Conservation (phyloP, 2,797 vertebrate species). For the Thripadectes ignobilis region DNA sequence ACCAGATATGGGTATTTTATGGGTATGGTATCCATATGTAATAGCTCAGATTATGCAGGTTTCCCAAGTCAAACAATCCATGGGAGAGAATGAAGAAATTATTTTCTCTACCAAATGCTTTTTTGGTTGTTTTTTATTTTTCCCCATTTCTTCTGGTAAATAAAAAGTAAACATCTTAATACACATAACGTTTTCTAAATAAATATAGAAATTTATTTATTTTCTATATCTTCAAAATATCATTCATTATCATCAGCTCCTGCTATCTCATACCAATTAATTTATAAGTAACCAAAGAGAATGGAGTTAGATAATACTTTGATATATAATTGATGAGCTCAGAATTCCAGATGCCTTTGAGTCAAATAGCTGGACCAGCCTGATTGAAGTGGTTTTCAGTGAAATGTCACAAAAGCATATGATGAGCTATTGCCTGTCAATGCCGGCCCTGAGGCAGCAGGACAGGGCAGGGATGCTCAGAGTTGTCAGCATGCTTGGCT, state of each 20-base stretch:
- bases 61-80: background rate
- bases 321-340: background rate
- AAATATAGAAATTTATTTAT: background rate
- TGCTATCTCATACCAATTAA: background rate
- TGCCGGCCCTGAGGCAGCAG: background rate
- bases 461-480: background rate
- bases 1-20: background rate
- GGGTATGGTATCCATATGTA: background rate
- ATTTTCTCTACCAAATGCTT: background rate
- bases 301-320: background rate
- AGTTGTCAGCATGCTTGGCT: background rate
- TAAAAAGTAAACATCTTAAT: background rate
- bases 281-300: background rate
- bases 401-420: background rate
- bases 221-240: background rate
- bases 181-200: background rate
- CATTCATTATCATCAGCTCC: background rate
- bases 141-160: background rate
- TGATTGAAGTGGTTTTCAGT: background rate
- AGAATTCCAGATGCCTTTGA: background rate
- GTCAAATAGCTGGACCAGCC: background rate
- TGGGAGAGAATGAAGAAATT: background rate
- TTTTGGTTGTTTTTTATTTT: no score
- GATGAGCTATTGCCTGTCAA: background rate
- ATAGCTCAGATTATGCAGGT: background rate